A percentile compares a stretch with the other conserved stretches of the same genome.
phyloP scores from a whole-genome alignment of 2,113 vertebrate genomes.

The Collichthys lucidus region DNA sequence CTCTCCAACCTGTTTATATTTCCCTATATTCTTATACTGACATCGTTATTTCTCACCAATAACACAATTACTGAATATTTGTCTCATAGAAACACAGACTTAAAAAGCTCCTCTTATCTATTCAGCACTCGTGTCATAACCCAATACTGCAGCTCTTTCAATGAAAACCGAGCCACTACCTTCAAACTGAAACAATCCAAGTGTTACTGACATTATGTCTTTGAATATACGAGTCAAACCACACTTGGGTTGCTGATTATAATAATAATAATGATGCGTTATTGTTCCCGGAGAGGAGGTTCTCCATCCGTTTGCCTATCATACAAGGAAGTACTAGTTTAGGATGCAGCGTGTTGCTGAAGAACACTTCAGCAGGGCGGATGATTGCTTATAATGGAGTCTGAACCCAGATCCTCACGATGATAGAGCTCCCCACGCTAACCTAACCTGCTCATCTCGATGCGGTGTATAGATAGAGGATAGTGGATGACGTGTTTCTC shows the following conservation, averaged over 20 bases:
- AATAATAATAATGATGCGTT: constrained; percentile 16
- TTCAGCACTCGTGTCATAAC: neutral
- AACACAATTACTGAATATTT: neutral
- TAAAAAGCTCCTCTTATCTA: neutral
- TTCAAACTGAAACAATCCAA: constrained; percentile 1
- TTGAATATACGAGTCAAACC: neutral
- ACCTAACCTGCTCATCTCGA: neutral
- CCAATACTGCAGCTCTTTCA: neutral
- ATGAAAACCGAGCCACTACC: neutral
- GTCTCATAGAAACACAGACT: neutral
- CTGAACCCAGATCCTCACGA: neutral
- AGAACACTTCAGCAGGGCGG: constrained; percentile 20
- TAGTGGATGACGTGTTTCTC: neutral
- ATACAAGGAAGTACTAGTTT: neutral
- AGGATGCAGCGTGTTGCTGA: constrained; percentile 10
- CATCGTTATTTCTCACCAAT: neutral
- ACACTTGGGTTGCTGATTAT: neutral
- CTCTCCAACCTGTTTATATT: neutral
- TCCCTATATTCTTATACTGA: neutral
- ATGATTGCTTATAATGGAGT: constrained; percentile 15
- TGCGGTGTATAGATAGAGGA: neutral
- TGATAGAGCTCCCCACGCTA: neutral
- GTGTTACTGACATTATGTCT: constrained; percentile 9
- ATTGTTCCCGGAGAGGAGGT: neutral
- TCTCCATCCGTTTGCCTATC: neutral